phyloP scores from a whole-genome alignment of 2,888 invertebrate species.

The Drosophila melanosoma region DNA sequence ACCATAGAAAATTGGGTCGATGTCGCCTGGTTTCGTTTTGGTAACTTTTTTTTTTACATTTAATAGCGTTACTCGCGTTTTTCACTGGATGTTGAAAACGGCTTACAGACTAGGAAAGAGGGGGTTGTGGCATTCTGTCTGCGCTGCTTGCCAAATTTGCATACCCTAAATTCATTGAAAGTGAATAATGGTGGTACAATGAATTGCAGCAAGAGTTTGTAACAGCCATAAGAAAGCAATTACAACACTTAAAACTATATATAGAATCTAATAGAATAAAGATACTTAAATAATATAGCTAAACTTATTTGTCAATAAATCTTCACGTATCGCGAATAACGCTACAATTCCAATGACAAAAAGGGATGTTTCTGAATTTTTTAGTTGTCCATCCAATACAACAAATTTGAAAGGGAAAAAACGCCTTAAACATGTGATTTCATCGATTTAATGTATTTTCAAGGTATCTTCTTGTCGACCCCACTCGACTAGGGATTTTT shows the following conservation, averaged over 20 bases:
- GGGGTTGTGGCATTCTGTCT: slow-evolving; percentile 43
- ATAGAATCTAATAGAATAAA: not conserved
- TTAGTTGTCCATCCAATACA: no score
- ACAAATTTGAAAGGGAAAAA: no score
- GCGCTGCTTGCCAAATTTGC: slow-evolving; percentile 48
- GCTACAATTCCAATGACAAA: no score
- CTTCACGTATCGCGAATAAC: not conserved
- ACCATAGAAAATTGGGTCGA: slow-evolving; percentile 70
- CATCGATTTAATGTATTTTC: not conserved
- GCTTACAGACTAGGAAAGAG: slow-evolving; percentile 4
- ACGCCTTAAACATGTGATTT: no score
- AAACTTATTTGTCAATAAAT: not conserved
- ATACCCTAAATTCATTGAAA: not conserved
- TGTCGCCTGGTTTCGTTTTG: slow-evolving; percentile 17
- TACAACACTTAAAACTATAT: not conserved
- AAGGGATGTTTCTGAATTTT: no score
- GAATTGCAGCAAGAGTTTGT: not conserved
- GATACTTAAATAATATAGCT: no score
- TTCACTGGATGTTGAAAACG: slow-evolving; percentile 51
- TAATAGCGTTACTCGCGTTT: slow-evolving; percentile 59
- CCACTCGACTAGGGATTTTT: not conserved
- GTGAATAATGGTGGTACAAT: not conserved
- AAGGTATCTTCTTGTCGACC: not conserved
- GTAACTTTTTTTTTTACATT: slow-evolving; percentile 59
- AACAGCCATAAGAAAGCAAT: no score